Base-by-base conservation (phyloP, 2,888 invertebrate species). In the Dioctria rufipes region DNA sequence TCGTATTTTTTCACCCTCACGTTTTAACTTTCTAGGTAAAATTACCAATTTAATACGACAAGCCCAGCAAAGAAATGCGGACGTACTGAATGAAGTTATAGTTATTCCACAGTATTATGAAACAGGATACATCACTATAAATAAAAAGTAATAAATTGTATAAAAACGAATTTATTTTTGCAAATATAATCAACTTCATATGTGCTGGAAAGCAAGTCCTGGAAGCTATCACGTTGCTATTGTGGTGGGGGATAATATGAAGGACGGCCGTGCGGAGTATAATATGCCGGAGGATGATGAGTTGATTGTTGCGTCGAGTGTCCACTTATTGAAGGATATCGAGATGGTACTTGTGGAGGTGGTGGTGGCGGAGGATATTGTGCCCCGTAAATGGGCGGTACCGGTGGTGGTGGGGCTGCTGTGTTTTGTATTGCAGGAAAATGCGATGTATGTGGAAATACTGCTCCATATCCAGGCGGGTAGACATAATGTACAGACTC, bases 311-410 rank as follows among this genome's bases (percentile, higher is more conserved):
- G 82, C 46, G 81, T 77, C 9, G 75, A 82, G 54, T 80, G 81
- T 4, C 73, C 75, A 11, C 81, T 54, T 0, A 65, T 49, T 46
- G 25, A 40, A 6, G 61, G 49, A 65, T 78, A 78, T 6, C 63
- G 39, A 11, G 78, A 65, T 3, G 61, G 37, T 25, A 78, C 65
- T 37, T 60, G 60, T 8, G 65, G 78, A 4, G 78, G 49, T 49
- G 78, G 63, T 13, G 90, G 90, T 0, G 90, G 90, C 81, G 90
- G 90, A 4, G 90, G 84, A 83, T 90, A 91, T 80, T 90, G 88
- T 43, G 90, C 83, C 9, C 82, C 88, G 87, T 79, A 87, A 87
- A 6, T 88, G 88, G 83, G 87, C 81, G 85, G 88, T 11, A 87
- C 82, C 5, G 83, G 73, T 9, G 83, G 88, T 54, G 85, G 88